phyloP scores from a whole-genome alignment of 2,113 vertebrate species.

The Beaufortia kweichowensis region DNA sequence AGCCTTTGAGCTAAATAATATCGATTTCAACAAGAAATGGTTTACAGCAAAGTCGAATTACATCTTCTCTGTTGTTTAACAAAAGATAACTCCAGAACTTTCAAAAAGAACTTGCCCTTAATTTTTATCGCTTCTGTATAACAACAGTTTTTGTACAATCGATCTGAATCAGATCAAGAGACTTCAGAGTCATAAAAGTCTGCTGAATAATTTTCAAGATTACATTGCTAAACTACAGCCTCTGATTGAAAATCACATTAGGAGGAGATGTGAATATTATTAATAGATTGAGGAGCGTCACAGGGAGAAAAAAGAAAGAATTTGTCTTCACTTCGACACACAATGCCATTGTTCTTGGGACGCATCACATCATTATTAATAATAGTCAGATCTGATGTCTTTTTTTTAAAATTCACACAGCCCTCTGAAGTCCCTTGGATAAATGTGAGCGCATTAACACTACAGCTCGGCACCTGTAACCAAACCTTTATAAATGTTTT shows the following conservation, averaged over 20 bases:
- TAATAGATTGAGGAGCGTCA: slow-evolving; percentile 71
- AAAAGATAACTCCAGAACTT: slow-evolving; percentile 21
- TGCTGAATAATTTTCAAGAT: slow-evolving; percentile 55
- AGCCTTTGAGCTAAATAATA: slow-evolving; percentile 32
- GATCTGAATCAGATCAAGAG: slow-evolving; percentile 41
- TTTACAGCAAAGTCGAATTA: slow-evolving; percentile 18
- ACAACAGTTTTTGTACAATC: slow-evolving; percentile 49
- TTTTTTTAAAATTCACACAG: slow-evolving; percentile 34
- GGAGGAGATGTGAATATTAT: slow-evolving; percentile 69
- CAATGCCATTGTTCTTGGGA: slow-evolving; percentile 75
- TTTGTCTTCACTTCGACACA: slow-evolving; percentile 74
- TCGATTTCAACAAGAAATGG: slow-evolving; percentile 7
- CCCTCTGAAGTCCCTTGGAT: slow-evolving; percentile 23
- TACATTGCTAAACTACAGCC: slow-evolving; percentile 45
- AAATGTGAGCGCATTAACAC: background rate
- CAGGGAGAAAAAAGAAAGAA: slow-evolving; percentile 64
- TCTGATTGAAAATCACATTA: slow-evolving; percentile 67
- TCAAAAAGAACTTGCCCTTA: slow-evolving; percentile 26
- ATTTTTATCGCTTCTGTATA: slow-evolving; percentile 33
- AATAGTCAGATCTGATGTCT: slow-evolving; percentile 58
- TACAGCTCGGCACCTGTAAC: background rate
- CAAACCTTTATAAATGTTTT: slow-evolving; percentile 22
- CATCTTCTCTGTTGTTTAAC: background rate
- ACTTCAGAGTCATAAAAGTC: slow-evolving; percentile 49
- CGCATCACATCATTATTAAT: slow-evolving; percentile 74